A percentile compares a stretch with the other conserved stretches of the same genome.
Evolutionary conservation across 2,888 invertebrate genomes (phyloP).

Genomic region (Melieria picta): DNA sequence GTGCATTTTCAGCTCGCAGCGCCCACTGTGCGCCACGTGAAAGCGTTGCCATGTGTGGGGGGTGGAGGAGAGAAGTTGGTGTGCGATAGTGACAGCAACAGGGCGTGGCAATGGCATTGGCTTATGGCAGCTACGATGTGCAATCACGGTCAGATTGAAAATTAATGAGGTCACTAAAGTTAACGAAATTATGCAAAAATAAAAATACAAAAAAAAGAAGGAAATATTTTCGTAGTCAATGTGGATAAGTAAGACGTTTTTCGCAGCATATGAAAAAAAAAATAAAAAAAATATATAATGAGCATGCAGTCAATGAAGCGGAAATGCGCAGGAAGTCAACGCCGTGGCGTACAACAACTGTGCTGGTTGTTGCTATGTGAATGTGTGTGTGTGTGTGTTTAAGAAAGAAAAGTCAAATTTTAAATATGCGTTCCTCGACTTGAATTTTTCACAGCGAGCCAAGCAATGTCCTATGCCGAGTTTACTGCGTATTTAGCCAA

Average conservation of each 20-base stretch:
- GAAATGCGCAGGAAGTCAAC: too few species aligned
- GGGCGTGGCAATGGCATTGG: background rate
- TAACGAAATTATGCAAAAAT: constrained; percentile 19
- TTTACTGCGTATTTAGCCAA: too few species aligned
- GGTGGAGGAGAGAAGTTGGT: background rate
- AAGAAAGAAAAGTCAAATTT: background rate
- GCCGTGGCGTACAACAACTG: background rate
- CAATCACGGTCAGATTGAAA: constrained; percentile 27
- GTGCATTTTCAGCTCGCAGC: too few species aligned
- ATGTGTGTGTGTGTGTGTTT: background rate
- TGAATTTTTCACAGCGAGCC: too few species aligned
- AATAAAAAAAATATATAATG: background rate
- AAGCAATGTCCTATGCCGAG: too few species aligned
- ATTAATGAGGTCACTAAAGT: constrained; percentile 32
- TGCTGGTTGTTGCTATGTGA: background rate
- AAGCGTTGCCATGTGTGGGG: too few species aligned
- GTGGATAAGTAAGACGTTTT: background rate
- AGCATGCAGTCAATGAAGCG: background rate
- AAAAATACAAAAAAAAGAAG: background rate
- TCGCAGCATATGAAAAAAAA: background rate
- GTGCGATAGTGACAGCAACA: background rate
- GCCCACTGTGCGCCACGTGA: too few species aligned
- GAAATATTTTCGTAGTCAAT: background rate
- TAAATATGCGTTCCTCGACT: background rate
- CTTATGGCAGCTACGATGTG: background rate